Percentiles rank a stretch among this genome's conserved stretches.
phyloP scores from a whole-genome alignment of 2,888 invertebrate genomes.

The Stegophylla sp. region DNA sequence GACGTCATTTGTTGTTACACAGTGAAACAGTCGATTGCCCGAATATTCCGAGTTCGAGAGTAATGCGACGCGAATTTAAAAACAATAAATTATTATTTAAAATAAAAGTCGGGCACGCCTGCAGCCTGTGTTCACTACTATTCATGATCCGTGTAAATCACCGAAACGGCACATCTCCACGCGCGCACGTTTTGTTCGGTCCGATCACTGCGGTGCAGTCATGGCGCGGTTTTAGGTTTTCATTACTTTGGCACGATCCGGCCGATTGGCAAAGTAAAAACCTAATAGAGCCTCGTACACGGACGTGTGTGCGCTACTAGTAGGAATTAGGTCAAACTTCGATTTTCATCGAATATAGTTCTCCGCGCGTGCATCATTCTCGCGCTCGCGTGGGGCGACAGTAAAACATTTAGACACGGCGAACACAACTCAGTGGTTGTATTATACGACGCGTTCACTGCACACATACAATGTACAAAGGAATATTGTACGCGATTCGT shows the following conservation, averaged over 20 bases:
- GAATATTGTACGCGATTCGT: too few species aligned
- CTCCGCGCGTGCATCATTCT: neutral
- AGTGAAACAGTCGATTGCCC: too few species aligned
- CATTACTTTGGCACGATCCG: conserved; percentile 12
- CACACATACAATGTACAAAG: too few species aligned
- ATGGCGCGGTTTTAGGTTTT: conserved; percentile 10
- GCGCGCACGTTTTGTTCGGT: too few species aligned
- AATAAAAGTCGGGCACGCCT: conserved; percentile 1
- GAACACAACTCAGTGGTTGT: too few species aligned
- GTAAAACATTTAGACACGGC: too few species aligned
- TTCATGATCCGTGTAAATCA: conserved; percentile 23
- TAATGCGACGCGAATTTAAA: too few species aligned
- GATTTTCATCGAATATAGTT: conserved; percentile 19
- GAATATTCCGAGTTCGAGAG: too few species aligned
- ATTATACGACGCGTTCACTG: too few species aligned
- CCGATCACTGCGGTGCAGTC: neutral
- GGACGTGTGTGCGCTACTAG: neutral
- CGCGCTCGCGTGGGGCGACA: too few species aligned
- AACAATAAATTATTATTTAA: conserved; percentile 13
- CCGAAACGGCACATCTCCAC: neutral
- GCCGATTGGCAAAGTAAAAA: conserved; percentile 29
- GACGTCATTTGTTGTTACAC: too few species aligned
- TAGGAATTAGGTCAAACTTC: conserved; percentile 41
- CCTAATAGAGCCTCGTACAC: neutral
- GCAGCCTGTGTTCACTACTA: conserved; percentile 10